phyloP scores from a whole-genome alignment of 2,113 vertebrate species.

The Eurystomus gularis region DNA sequence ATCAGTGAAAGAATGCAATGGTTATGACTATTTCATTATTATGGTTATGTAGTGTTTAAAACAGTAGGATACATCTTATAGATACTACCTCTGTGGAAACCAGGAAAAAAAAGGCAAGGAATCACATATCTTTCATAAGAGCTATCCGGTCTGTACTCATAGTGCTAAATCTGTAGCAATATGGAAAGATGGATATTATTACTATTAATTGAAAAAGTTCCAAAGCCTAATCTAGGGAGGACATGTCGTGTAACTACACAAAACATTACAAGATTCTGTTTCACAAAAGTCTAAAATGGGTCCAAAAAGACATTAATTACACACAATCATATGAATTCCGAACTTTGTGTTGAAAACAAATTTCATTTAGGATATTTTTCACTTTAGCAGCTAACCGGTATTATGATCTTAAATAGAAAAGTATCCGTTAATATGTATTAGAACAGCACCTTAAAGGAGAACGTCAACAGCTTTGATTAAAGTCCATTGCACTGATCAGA shows the following conservation, averaged over 20 bases:
- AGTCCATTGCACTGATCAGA: neutral
- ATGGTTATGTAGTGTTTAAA: neutral
- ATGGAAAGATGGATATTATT: neutral
- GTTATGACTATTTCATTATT: neutral
- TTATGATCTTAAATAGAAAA: neutral
- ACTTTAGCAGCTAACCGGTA: neutral
- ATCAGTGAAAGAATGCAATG: neutral
- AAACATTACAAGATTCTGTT: neutral
- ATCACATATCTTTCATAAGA: neutral
- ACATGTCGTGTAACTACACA: fast-evolving
- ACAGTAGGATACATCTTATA: neutral
- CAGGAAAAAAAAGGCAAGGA: neutral
- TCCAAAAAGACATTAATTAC: neutral
- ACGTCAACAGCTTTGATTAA: neutral
- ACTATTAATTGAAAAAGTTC: neutral
- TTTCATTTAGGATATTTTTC: neutral
- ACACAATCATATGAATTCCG: neutral
- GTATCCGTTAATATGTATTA: neutral
- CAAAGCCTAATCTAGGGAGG: neutral
- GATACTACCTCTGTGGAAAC: neutral
- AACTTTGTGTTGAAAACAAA: neutral
- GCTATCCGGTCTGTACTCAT: neutral
- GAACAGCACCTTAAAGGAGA: neutral
- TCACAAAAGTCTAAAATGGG: neutral
- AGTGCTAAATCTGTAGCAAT: neutral